Conservation (phyloP, 2,888 invertebrate species). For the Plusia festucae region DNA sequence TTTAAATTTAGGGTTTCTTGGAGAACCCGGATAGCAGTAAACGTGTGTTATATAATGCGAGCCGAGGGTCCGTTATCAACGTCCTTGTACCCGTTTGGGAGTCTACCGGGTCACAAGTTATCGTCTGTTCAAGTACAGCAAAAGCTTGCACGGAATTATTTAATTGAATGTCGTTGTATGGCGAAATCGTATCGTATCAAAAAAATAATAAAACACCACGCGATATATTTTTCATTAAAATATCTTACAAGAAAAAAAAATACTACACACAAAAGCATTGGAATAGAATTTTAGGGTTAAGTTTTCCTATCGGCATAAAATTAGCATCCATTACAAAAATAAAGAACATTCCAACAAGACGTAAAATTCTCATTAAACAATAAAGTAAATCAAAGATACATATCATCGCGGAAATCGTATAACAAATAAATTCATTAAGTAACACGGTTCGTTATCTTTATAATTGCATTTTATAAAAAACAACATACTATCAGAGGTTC, state of each 20-base stretch:
- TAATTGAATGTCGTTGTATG: slow-evolving; percentile 41
- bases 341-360: slow-evolving; percentile 8
- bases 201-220: not conserved
- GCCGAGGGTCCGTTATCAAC: slow-evolving; percentile 72
- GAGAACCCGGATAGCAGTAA: slow-evolving; percentile 20
- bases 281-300: not conserved
- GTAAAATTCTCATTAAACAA: slow-evolving; percentile 11
- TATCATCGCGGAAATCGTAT: slow-evolving; percentile 73
- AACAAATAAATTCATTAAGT: slow-evolving; percentile 72
- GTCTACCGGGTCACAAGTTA: slow-evolving; percentile 73
- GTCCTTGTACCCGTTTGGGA: slow-evolving; percentile 76
- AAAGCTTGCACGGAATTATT: slow-evolving; percentile 46
- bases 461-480: slow-evolving; percentile 76
- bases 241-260: too few relatives aligned
- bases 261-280: not conserved
- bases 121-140: slow-evolving; percentile 55
- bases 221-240: too few relatives aligned
- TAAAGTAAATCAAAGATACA: slow-evolving; percentile 57
- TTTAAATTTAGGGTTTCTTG: slow-evolving; percentile 8
- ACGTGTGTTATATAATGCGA: slow-evolving; percentile 46
- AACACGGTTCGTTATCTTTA: slow-evolving; percentile 73
- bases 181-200: not conserved
- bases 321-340: not conserved
- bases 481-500: slow-evolving; percentile 61
- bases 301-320: not conserved